A percentile compares a stretch with the other conserved stretches of the same genome.
Conservation (phyloP, 92 coral and sea anemone species). For the Epizoanthus illoricatus region DNA sequence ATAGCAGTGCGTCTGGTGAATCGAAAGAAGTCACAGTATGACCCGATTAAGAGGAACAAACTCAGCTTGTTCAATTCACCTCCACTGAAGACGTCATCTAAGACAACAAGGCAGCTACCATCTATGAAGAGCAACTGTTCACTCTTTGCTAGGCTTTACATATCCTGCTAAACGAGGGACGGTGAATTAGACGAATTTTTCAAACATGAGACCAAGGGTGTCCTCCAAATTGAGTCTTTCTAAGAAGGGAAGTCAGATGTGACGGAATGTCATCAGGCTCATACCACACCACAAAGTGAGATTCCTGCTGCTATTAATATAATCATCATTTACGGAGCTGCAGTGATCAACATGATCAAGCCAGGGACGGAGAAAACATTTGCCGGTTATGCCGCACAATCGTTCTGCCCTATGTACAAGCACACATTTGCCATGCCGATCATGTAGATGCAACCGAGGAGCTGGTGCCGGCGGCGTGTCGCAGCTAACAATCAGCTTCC, state of each 20-base stretch:
- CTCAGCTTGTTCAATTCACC: slow-evolving; percentile 43
- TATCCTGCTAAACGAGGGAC: slow-evolving; percentile 54
- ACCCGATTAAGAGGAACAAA: slow-evolving; percentile 56
- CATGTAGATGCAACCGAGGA: slow-evolving; percentile 12
- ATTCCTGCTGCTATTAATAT: slow-evolving; percentile 34
- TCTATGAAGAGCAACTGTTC: slow-evolving; percentile 56
- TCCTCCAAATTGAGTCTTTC: slow-evolving; percentile 58
- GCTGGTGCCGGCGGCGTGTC: slow-evolving; percentile 50
- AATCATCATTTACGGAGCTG: no score
- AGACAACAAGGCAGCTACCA: slow-evolving; percentile 40
- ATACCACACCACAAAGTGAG: slow-evolving; percentile 40
- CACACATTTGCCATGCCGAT: neutral
- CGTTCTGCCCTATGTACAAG: neutral
- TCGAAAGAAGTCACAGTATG: slow-evolving; percentile 40
- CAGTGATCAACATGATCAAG: slow-evolving; percentile 55
- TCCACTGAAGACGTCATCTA: slow-evolving; percentile 31
- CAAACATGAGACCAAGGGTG: slow-evolving; percentile 53
- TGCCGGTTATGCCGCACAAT: neutral
- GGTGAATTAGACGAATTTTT: slow-evolving; percentile 71
- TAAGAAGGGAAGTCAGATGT: slow-evolving; percentile 58
- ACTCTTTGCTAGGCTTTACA: slow-evolving; percentile 32
- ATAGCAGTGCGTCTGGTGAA: slow-evolving; percentile 45
- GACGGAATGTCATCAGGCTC: slow-evolving; percentile 46
- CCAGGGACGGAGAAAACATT: slow-evolving; percentile 39
- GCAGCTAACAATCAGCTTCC: slow-evolving; percentile 61